These are phyloP conservation scores for Hemicrepidius hirtus DNA, from an alignment of 2,888 invertebrate species.

Conservation along the genomic window DNA sequence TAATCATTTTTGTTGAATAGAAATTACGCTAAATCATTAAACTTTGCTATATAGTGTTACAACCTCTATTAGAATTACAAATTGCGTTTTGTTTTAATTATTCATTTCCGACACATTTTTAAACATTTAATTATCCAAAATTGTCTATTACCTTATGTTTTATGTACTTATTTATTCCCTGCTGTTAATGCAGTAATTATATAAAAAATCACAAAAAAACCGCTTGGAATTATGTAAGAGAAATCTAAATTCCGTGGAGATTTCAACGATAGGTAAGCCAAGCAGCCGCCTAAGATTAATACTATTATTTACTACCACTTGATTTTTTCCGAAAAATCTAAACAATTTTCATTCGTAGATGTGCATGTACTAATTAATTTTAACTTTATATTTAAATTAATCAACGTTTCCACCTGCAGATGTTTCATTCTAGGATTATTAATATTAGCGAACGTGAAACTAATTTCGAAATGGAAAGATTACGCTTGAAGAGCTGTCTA, in stretches of 20 bases:
- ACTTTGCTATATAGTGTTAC: not conserved
- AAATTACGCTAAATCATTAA: not conserved
- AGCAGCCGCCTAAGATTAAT: not conserved
- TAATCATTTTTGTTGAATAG: constrained; percentile 6
- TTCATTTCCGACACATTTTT: too few species aligned
- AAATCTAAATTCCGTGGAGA: not conserved
- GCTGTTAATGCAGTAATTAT: too few species aligned
- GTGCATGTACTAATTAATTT: constrained; percentile 33
- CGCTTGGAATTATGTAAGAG: not conserved
- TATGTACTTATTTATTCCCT: too few species aligned
- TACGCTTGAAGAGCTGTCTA: constrained; percentile 17
- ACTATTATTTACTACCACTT: constrained; percentile 11
- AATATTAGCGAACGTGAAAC: constrained; percentile 36
- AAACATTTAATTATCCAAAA: too few species aligned
- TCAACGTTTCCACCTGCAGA: constrained; percentile 30
- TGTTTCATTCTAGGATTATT: constrained; percentile 23
- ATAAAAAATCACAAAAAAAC: not conserved
- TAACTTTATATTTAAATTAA: constrained; percentile 34
- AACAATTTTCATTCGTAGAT: not conserved
- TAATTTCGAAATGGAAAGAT: constrained; percentile 34
- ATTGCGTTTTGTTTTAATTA: not conserved
- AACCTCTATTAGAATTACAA: constrained; percentile 8
- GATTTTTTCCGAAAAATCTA: constrained; percentile 9
- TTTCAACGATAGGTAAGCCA: not conserved
- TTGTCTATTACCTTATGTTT: too few species aligned